Base-by-base conservation (phyloP, 2,888 invertebrate species). In the Digitonthophagus gazella region DNA sequence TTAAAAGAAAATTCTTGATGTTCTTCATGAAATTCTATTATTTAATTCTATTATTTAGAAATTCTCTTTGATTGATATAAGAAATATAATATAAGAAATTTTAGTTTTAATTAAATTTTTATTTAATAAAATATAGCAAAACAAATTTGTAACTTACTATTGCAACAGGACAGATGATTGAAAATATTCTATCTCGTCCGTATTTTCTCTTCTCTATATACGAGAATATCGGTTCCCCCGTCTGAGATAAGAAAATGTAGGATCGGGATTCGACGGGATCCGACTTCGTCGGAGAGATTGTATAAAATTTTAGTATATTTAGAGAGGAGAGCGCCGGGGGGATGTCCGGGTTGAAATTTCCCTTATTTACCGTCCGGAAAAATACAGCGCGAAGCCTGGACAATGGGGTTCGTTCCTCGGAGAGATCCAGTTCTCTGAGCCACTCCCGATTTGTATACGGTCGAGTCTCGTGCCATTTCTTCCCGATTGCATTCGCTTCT, bases 401-500 rank as follows among this genome's bases (percentile, higher is more conserved):
- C 61, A 61, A 61, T 61, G 20, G 61, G n/a, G 61, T 20, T 61
- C 61, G 61, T 44, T 44, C 28, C 28, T 61, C 16, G 61, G 61
- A 61, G 18, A 19, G 16, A 61, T 18, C 20, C 61, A n/a, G 61
- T 61, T n/a, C 61, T 61, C 20, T 61, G 18, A 44, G 28, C 28
- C 3, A 20, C 20, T 61, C 19, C 18, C 61, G 61, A 61, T 61
- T 61, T 61, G 61, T 61, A 61, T 61, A 61, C 14, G 61, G 61
- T 14, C 61, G 61, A 18, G 19, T 16, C 57, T 57, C 15, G 57
- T 57, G 19, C 16, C 61, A 20, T 61, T 61, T 61, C 61, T 61
- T 18, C 20, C 18, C 61, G 61, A 61, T 61, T 61, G 61, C 61
- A 61, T 61, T 61, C 20, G 61, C 18, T 61, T 61, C 20, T 61